A percentile compares a stretch with the other conserved stretches of the same genome.
phyloP scores from a whole-genome alignment of 2,797 vertebrate genomes.

The Parambassis ranga region DNA sequence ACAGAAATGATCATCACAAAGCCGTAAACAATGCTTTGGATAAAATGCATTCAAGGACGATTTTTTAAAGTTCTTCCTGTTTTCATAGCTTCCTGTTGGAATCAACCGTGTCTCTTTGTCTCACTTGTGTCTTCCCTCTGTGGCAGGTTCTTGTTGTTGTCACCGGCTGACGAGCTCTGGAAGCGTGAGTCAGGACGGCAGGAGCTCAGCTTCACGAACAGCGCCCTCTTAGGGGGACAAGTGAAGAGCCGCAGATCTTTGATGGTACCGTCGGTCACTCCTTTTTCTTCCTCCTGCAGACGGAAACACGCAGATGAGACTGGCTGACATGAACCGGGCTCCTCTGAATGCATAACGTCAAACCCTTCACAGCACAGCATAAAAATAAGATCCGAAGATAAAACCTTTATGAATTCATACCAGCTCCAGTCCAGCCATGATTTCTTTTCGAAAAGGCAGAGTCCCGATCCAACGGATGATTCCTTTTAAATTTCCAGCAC shows the following conservation, averaged over 20 bases:
- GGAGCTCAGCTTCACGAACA: slow-evolving; percentile 82
- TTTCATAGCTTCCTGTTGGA: too few relatives aligned
- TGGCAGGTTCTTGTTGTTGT: neutral
- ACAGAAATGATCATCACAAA: neutral
- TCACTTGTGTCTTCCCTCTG: slow-evolving; percentile 36
- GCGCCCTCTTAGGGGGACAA: slow-evolving; percentile 74
- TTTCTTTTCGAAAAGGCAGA: slow-evolving; percentile 54
- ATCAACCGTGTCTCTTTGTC: too few relatives aligned
- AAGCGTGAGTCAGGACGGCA: slow-evolving; percentile 84
- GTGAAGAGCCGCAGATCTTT: slow-evolving; percentile 67
- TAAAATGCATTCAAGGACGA: too few relatives aligned
- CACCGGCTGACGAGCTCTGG: slow-evolving; percentile 28
- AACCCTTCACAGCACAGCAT: too few relatives aligned
- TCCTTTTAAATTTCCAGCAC: slow-evolving; percentile 66
- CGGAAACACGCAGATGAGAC: neutral
- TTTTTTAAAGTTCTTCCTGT: too few relatives aligned
- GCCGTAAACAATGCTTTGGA: too few relatives aligned
- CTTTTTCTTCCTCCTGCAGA: slow-evolving; percentile 80
- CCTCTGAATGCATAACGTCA: too few relatives aligned
- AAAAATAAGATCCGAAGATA: too few relatives aligned
- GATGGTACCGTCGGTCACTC: slow-evolving; percentile 80
- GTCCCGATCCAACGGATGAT: slow-evolving; percentile 87
- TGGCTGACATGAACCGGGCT: too few relatives aligned
- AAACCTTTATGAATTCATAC: too few relatives aligned
- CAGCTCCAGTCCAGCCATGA: slow-evolving; percentile 86